Percentiles rank a stretch among this genome's conserved stretches.
Conservation (phyloP, 2,113 vertebrate genomes). For the Panurus biarmicus region DNA sequence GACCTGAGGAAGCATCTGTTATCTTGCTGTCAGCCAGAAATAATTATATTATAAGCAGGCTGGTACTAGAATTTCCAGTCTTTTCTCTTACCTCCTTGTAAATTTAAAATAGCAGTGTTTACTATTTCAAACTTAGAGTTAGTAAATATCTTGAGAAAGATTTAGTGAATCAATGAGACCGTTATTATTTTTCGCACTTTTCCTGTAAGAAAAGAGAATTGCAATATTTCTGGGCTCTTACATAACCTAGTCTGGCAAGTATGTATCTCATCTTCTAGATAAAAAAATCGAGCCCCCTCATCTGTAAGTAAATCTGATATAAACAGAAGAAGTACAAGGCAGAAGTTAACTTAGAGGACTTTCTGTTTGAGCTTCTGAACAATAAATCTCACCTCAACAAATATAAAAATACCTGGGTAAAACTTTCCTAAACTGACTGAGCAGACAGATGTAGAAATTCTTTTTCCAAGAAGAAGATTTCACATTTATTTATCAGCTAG, state of each 20-base stretch:
- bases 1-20: neutral
- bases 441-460: neutral
- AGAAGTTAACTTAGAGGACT: neutral
- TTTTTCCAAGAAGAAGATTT: neutral
- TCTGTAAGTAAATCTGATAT: neutral
- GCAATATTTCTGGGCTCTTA: neutral
- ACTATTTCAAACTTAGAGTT: neutral
- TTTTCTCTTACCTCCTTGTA: neutral
- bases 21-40: neutral
- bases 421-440: neutral
- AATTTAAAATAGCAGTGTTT: neutral
- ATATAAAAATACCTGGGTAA: neutral
- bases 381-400: neutral
- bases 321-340: neutral
- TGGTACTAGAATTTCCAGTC: neutral
- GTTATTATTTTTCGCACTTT: neutral
- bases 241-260: neutral
- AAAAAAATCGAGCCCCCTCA: neutral
- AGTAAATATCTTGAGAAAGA: neutral
- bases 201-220: neutral
- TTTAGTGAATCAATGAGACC: neutral
- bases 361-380: neutral
- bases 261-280: neutral
- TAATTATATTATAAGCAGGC: neutral
- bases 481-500: neutral